A percentile compares a stretch with the other conserved stretches of the same genome.
phyloP scores from a whole-genome alignment of 2,888 invertebrate genomes.

The Mimas tiliae region DNA sequence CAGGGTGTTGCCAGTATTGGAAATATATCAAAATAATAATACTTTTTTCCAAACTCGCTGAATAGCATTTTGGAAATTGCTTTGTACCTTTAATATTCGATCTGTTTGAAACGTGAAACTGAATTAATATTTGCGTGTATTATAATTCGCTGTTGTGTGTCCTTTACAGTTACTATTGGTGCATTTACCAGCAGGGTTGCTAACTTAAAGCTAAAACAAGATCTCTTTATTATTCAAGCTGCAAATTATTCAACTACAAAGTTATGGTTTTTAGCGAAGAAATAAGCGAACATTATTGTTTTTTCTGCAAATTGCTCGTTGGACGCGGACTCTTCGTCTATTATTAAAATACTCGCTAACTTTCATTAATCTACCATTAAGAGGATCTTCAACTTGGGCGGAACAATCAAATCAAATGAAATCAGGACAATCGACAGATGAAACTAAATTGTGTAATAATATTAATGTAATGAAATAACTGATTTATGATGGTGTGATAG shows the following conservation, averaged over 20 bases:
- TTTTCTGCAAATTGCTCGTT: background rate
- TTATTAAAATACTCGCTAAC: constrained; percentile 16
- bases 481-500: background rate
- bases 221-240: constrained; percentile 51
- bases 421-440: background rate
- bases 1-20: constrained; percentile 49
- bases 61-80: constrained; percentile 35
- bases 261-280: constrained; percentile 9
- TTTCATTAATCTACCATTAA: constrained; percentile 17
- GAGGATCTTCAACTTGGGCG: background rate
- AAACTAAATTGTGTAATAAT: background rate
- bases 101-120: constrained; percentile 30
- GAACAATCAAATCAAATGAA: background rate
- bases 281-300: constrained; percentile 4
- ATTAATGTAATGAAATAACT: background rate
- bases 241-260: background rate
- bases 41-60: constrained; percentile 44
- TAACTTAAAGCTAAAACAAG: constrained; percentile 63
- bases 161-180: constrained; percentile 41
- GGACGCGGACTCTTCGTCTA: background rate
- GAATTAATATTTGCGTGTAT: constrained; percentile 30
- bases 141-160: constrained; percentile 31
- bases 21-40: constrained; percentile 48
- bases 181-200: constrained; percentile 45
- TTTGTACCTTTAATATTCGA: constrained; percentile 27